A percentile compares a stretch with the other conserved stretches of the same genome.
These are phyloP conservation scores for Acrobeloides nanus DNA, from an alignment of 2,888 invertebrate genomes.

Conservation along the genomic window DNA sequence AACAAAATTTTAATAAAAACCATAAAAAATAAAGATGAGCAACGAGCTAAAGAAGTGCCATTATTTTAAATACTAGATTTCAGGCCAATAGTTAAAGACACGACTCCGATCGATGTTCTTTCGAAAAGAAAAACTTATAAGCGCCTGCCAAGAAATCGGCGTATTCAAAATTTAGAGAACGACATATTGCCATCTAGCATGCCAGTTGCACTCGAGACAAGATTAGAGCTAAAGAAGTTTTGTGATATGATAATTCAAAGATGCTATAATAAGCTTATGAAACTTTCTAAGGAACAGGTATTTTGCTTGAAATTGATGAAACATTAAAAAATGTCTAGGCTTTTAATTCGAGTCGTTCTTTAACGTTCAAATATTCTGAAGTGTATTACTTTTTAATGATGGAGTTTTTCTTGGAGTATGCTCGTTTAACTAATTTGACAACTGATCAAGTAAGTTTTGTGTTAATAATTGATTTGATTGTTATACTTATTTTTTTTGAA, in stretches of 20 bases:
- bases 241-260: conserved; percentile 78
- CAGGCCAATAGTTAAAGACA: no score
- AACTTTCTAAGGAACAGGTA: conserved; percentile 66
- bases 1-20: no score
- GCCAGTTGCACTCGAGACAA: no score
- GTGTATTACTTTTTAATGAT: conserved; percentile 32
- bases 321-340: conserved; percentile 19
- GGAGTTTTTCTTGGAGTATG: conserved; percentile 31
- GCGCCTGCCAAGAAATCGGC: conserved; percentile 71
- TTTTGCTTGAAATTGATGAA: not conserved
- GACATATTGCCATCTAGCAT: no score
- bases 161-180: conserved; percentile 61
- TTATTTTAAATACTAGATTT: no score
- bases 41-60: no score
- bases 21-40: no score
- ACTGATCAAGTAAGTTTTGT: conserved; percentile 16
- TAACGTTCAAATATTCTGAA: conserved; percentile 27
- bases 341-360: conserved; percentile 13
- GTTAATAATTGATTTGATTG: not conserved
- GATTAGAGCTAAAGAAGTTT: conserved; percentile 72
- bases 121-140: conserved; percentile 56
- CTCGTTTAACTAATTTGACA: conserved; percentile 23
- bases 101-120: conserved; percentile 27
- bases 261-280: conserved; percentile 86
- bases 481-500: no score